Percentiles rank a stretch among this genome's conserved stretches.
Evolutionary conservation across 1,140 invertebrate genomes (phyloP).

Genomic region (Metaphire vulgaris): DNA sequence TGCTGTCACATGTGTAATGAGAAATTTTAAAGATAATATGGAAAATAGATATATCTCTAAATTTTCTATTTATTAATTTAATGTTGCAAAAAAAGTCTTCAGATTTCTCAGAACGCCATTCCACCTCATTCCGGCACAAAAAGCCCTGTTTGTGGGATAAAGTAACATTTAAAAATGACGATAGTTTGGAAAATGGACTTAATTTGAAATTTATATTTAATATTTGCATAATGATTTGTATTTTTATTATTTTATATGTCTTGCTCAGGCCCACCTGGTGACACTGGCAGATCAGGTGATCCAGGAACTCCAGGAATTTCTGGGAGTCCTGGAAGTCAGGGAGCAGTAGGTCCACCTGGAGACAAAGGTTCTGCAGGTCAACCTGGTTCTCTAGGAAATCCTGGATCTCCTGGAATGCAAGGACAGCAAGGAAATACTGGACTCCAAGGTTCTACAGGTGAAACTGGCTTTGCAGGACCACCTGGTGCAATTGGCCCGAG

Average conservation of each 20-base stretch:
- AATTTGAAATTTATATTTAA: not conserved
- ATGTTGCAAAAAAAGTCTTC: too few relatives aligned
- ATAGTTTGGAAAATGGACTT: too few relatives aligned
- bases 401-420: not conserved
- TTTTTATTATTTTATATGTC: too few relatives aligned
- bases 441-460: not conserved
- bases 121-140: too few relatives aligned
- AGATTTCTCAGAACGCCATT: too few relatives aligned
- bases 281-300: constrained; percentile 22
- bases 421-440: not conserved
- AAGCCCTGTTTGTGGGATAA: too few relatives aligned
- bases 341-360: not conserved
- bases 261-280: not conserved
- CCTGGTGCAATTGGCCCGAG: not conserved
- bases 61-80: too few relatives aligned
- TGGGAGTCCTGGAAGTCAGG: not conserved
- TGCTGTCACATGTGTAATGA: too few relatives aligned
- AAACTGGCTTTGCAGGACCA: not conserved
- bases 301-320: constrained; percentile 30
- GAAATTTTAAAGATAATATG: too few relatives aligned
- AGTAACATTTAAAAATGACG: too few relatives aligned
- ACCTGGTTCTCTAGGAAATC: not conserved
- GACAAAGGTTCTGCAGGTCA: not conserved
- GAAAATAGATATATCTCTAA: too few relatives aligned
- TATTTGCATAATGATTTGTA: not conserved